These are phyloP conservation scores for Microplitis manilae DNA, from an alignment of 2,888 invertebrate genomes.

Conservation along the genomic window DNA sequence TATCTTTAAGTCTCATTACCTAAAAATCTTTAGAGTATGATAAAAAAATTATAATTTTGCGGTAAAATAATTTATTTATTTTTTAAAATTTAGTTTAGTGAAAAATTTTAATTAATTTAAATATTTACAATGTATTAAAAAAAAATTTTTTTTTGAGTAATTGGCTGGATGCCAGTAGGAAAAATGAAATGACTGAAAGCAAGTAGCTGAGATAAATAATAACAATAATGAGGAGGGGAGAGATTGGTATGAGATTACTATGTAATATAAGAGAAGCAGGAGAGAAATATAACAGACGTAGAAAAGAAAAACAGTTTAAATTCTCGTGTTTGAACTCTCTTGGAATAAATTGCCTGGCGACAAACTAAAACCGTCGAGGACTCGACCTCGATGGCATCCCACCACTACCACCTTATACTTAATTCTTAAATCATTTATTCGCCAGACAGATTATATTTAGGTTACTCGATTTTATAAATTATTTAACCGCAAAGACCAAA, in stretches of 20 bases:
- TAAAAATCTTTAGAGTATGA: too few species aligned
- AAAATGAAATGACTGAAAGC: background rate
- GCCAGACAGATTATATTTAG: slow-evolving; percentile 9
- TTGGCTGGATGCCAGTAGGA: background rate
- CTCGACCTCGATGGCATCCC: slow-evolving; percentile 1
- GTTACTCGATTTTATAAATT: slow-evolving; percentile 10
- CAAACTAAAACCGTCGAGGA: background rate
- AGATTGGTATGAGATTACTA: background rate
- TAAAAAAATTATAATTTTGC: too few species aligned
- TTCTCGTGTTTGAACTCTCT: background rate
- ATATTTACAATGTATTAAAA: background rate
- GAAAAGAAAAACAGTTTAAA: background rate
- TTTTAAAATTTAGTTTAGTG: background rate
- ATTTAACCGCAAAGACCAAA: background rate
- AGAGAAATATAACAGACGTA: background rate
- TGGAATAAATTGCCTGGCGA: background rate
- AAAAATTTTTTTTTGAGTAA: background rate
- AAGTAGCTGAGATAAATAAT: background rate
- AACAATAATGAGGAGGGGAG: background rate
- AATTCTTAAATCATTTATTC: slow-evolving; percentile 22
- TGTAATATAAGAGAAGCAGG: background rate
- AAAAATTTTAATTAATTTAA: background rate
- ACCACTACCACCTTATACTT: background rate
- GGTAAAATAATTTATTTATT: too few species aligned
- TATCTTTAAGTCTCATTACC: too few species aligned